Conservation (phyloP, 2,888 invertebrate genomes). For the Sisyra nigra region DNA sequence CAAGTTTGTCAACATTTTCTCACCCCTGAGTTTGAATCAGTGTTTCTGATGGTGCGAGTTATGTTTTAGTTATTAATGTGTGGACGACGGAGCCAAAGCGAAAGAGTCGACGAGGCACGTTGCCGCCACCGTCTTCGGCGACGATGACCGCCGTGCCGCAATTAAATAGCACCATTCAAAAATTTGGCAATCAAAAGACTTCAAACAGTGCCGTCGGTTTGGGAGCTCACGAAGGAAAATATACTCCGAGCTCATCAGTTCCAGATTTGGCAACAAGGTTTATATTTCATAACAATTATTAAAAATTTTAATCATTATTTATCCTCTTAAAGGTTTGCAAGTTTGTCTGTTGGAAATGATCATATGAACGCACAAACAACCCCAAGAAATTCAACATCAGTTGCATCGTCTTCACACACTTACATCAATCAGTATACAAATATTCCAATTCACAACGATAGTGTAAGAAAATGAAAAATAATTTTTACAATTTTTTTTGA, state of each 20-base stretch:
- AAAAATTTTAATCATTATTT: no score
- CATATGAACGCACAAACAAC: conserved; percentile 18
- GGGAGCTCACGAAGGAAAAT: conserved; percentile 67
- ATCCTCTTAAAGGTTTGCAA: conserved; percentile 51
- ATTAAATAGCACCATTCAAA: conserved; percentile 32
- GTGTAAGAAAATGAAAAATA: no score
- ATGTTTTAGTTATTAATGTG: conserved; percentile 59
- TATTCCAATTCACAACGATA: conserved; percentile 33
- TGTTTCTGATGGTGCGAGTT: no score
- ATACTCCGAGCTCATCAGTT: conserved; percentile 55
- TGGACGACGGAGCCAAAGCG: conserved; percentile 67
- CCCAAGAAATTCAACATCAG: conserved; percentile 25
- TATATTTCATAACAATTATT: no score
- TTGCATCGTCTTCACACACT: conserved; percentile 32
- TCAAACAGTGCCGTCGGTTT: conserved; percentile 45
- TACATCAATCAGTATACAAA: conserved; percentile 39
- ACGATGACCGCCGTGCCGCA: conserved; percentile 12
- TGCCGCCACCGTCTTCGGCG: conserved; percentile 18
- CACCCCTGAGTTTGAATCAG: conserved; percentile 2
- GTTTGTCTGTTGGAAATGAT: conserved; percentile 41
- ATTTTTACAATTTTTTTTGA: no score
- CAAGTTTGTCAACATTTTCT: conserved; percentile 41
- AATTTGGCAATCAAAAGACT: conserved; percentile 59
- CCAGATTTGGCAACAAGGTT: conserved; percentile 40
- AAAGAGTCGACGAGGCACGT: conserved; percentile 29